phyloP scores from a whole-genome alignment of 35 echinoderm and acorn worm species.

The Apostichopus parvimensis region DNA sequence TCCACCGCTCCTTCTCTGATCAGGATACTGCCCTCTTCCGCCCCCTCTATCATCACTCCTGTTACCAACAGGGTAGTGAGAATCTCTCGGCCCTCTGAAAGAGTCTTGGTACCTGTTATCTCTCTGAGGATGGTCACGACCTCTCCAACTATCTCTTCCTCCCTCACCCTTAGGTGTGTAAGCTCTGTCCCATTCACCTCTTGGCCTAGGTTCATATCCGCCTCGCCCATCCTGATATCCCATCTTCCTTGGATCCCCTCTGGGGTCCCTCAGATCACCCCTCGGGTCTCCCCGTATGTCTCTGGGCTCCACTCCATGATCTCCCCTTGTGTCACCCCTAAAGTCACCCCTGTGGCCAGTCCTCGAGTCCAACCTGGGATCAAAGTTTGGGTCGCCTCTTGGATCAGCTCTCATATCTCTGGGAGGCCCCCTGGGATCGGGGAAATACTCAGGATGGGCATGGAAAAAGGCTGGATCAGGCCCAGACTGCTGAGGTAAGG shows the following conservation, averaged over 20 bases:
- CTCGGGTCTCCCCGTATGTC: constrained; percentile 12
- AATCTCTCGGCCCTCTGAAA: constrained; percentile 30
- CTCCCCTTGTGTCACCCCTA: not conserved
- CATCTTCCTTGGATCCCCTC: constrained; percentile 33
- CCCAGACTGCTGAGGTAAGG: not conserved
- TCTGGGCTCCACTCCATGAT: not conserved
- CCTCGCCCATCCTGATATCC: constrained; percentile 6
- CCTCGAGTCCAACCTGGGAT: constrained; percentile 32
- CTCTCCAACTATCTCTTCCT: constrained; percentile 31
- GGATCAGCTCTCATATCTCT: constrained; percentile 27
- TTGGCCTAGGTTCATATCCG: constrained; percentile 23
- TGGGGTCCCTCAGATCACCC: constrained; percentile 29
- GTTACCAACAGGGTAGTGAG: not conserved
- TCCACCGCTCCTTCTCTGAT: not conserved
- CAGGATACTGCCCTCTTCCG: not conserved
- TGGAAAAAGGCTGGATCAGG: constrained; percentile 15
- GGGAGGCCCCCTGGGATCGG: constrained; percentile 35
- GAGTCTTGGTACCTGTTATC: constrained; percentile 24
- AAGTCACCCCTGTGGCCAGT: constrained; percentile 2
- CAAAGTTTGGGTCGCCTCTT: constrained; percentile 42
- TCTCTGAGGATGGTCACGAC: constrained; percentile 1
- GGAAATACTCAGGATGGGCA: not conserved
- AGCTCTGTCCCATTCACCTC: constrained; percentile 31
- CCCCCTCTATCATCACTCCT: constrained; percentile 29
- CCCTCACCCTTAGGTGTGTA: constrained; percentile 46